Evolutionary conservation across 2,888 invertebrate genomes (phyloP), one percentile per base, ranked within the genome.

Genomic region (Sminthurinus aureus): DNA sequence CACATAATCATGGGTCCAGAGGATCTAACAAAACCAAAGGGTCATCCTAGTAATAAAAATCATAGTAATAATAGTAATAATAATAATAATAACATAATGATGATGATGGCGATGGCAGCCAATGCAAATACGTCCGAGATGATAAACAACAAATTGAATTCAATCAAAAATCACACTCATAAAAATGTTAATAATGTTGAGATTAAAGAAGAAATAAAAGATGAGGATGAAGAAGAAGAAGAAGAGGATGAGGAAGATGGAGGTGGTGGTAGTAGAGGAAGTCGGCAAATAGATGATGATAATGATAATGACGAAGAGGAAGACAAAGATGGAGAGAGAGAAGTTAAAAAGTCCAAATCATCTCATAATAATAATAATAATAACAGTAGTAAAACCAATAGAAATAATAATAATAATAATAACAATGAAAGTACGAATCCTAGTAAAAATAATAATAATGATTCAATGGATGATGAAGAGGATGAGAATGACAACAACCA

Each of bases 401-500:
- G 38, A 38, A 38, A 38, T 38, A 38, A 38, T 38, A 38, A 38
- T 38, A 38, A 38, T 38, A 38, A 38, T 38, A 38, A 6, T 6
- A 38, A 38, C 38, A 38, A 38, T 38, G 38, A 38, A 38, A 38
- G n/a, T n/a, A n/a, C 38, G 38, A 38, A 38, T 38, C 38, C 38
- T 38, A 38, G 38, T 38, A 38, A 38, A 38, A 38, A 38, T 38
- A 38, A 38, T 38, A 38, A 38, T 38, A 38, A 38, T 38, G 38
- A 69, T 75, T 83, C 77, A 73, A 67, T 85, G 79, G 83, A 80
- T 71, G 81, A 85, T 26, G 82, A 86, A 71, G 92, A 92, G 87
- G 93, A 92, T 90, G 92, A 93, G 90, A 93, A 93, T 90, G 93
- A 93, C 86, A 75, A 22, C 50, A 50, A 94, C 94, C 93, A 93